Percentiles rank a stretch among this genome's conserved stretches.
These are phyloP conservation scores for Incurvaria masculella DNA, from an alignment of 2,888 invertebrate genomes.

Conservation along the genomic window DNA sequence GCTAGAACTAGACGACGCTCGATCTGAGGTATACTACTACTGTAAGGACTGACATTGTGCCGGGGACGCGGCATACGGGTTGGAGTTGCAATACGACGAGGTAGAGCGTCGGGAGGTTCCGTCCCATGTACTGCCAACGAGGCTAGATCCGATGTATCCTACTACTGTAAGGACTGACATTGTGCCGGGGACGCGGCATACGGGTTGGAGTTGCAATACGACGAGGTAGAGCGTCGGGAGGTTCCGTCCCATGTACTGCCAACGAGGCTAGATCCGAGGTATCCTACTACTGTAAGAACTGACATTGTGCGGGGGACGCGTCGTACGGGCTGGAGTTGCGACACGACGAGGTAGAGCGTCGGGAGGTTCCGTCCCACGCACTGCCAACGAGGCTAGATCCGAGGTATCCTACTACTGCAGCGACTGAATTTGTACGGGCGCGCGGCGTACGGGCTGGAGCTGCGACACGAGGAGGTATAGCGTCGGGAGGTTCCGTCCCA, in stretches of 20 bases:
- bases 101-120: slow-evolving; percentile 56
- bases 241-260: slow-evolving; percentile 50
- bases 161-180: slow-evolving; percentile 17
- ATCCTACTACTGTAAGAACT: slow-evolving; percentile 17
- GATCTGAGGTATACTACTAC: slow-evolving; percentile 20
- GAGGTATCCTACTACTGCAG: slow-evolving; percentile 22
- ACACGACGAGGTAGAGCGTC: too few species aligned
- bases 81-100: slow-evolving; percentile 67
- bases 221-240: slow-evolving; percentile 67
- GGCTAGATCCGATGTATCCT: slow-evolving; percentile 24
- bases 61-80: slow-evolving; percentile 50
- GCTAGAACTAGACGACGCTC: too few species aligned
- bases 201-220: slow-evolving; percentile 78
- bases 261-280: slow-evolving; percentile 40
- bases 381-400: slow-evolving; percentile 19
- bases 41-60: slow-evolving; percentile 29
- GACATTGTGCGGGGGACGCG: slow-evolving; percentile 54
- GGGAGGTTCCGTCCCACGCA: too few species aligned
- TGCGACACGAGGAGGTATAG: too few species aligned
- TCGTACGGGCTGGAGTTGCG: slow-evolving; percentile 17
- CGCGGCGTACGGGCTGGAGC: slow-evolving; percentile 24
- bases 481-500: too few species aligned
- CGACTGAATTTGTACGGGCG: slow-evolving; percentile 48
- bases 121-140: slow-evolving; percentile 17
- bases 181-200: slow-evolving; percentile 43